Conservation (phyloP, 2,888 invertebrate species). For the Autographa pulchrina region DNA sequence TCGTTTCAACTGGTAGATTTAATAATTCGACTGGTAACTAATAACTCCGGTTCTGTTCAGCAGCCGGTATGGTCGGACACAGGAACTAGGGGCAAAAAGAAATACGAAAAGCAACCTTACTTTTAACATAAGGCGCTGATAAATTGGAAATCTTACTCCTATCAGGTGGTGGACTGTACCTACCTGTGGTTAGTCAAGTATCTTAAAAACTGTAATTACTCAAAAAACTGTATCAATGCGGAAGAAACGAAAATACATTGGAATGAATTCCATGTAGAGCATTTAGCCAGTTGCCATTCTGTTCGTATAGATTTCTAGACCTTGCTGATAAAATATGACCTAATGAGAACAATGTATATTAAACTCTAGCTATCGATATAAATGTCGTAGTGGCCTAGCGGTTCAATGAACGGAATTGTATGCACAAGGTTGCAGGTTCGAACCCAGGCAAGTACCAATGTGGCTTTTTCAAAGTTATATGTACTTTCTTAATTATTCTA, state of each 20-base stretch:
- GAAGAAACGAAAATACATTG: conserved; percentile 24
- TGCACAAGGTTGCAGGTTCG: too few relatives aligned
- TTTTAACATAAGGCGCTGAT: too few relatives aligned
- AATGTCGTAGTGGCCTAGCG: too few relatives aligned
- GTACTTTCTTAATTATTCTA: too few relatives aligned
- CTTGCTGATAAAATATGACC: conserved; percentile 38
- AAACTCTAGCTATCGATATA: not conserved
- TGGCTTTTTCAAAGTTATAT: too few relatives aligned
- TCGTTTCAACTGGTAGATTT: not conserved
- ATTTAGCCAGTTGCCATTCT: too few relatives aligned
- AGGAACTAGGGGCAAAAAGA: not conserved
- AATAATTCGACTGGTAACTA: not conserved
- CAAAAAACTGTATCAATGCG: conserved; percentile 6
- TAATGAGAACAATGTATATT: conserved; percentile 7
- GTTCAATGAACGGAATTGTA: too few relatives aligned
- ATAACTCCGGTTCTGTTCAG: not conserved
- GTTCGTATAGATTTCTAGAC: not conserved
- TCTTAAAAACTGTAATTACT: not conserved
- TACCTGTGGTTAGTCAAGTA: not conserved
- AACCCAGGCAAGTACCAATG: too few relatives aligned
- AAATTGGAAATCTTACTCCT: too few relatives aligned
- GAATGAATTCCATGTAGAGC: conserved; percentile 9
- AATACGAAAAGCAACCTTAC: not conserved
- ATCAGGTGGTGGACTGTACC: not conserved
- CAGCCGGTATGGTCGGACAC: not conserved